phyloP scores from a whole-genome alignment of 1,140 invertebrate genomes.

The Kradibia gibbosae region DNA sequence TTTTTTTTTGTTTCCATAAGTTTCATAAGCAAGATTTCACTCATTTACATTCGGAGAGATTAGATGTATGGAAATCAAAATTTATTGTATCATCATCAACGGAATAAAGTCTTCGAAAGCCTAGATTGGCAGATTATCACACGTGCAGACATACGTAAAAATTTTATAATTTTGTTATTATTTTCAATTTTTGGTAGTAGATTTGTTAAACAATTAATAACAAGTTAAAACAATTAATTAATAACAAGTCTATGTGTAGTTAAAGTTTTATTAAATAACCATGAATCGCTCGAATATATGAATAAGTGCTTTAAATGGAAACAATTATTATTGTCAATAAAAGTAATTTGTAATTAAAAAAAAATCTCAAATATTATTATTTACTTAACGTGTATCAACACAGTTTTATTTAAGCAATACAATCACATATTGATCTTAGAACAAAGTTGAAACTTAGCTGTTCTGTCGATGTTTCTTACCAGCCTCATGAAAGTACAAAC shows the following conservation, averaged over 20 bases:
- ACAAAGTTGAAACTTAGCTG: not conserved
- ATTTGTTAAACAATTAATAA: not conserved
- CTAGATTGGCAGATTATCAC: not conserved
- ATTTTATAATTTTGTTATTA: not conserved
- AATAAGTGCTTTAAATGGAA: too few relatives aligned
- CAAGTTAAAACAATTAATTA: too few relatives aligned
- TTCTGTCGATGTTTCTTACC: constrained; percentile 6
- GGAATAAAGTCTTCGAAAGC: constrained; percentile 3
- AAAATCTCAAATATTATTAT: not conserved
- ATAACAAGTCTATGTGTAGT: not conserved
- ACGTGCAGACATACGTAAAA: not conserved
- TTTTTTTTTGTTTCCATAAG: not conserved
- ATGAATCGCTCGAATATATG: not conserved
- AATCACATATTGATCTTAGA: not conserved
- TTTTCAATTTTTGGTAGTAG: not conserved
- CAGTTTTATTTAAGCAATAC: not conserved
- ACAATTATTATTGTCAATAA: too few relatives aligned
- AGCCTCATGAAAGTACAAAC: constrained; percentile 15
- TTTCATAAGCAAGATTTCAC: not conserved
- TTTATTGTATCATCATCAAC: not conserved
- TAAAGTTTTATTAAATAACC: not conserved
- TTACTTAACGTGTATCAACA: not conserved
- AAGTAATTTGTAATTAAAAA: too few relatives aligned
- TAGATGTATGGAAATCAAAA: constrained; percentile 11
- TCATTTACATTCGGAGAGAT: not conserved